These are phyloP conservation scores for Crenuchus spilurus DNA, from an alignment of 2,797 vertebrate species.

Conservation along the genomic window DNA sequence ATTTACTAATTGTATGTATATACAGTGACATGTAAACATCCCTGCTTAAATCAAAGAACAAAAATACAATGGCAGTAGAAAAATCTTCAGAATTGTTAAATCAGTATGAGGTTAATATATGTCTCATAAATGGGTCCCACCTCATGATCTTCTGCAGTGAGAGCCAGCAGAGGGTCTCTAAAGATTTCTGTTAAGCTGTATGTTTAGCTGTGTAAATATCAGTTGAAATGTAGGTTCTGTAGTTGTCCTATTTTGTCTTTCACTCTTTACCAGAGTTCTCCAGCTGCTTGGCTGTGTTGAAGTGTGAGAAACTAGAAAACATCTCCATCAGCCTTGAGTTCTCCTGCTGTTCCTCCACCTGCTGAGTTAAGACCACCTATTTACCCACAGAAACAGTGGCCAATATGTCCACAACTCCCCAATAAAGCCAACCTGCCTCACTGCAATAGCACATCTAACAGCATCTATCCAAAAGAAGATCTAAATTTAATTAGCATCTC, in stretches of 20 bases:
- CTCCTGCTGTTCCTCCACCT: background rate
- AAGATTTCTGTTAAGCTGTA: background rate
- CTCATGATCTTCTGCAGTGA: background rate
- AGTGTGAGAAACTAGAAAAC: background rate
- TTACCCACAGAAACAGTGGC: background rate
- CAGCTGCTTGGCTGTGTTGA: background rate
- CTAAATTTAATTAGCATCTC: too few species aligned
- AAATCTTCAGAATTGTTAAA: background rate
- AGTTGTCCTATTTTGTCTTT: background rate
- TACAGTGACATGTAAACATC: too few species aligned
- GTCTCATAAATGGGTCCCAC: background rate
- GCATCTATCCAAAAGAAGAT: too few species aligned
- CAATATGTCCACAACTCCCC: background rate
- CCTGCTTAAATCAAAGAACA: too few species aligned
- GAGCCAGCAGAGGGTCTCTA: background rate
- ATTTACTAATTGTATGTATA: too few species aligned
- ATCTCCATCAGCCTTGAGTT: background rate
- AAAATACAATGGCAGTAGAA: too few species aligned
- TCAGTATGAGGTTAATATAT: background rate
- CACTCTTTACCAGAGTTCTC: background rate
- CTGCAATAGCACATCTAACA: too few species aligned
- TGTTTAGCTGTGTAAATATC: background rate
- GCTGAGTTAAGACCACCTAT: background rate
- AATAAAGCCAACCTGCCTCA: background rate
- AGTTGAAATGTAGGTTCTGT: background rate